phyloP scores from a whole-genome alignment of 2,797 vertebrate genomes.

The Syncerus caffer region DNA sequence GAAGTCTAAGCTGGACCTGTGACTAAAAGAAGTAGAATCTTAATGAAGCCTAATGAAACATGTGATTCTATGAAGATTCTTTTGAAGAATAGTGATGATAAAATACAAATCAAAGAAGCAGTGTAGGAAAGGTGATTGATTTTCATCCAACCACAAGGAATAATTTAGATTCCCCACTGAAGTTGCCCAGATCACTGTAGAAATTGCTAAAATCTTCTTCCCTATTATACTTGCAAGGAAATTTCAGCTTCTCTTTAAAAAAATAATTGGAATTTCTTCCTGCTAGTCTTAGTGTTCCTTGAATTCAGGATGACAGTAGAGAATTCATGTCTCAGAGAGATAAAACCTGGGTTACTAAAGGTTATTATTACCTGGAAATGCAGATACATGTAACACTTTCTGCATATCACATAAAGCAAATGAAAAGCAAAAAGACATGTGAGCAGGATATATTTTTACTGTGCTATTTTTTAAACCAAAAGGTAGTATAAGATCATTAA shows the following conservation, averaged over 20 bases:
- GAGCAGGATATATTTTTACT: neutral
- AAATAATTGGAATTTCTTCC: neutral
- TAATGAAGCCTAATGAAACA: neutral
- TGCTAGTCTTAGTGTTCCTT: neutral
- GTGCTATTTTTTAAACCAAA: conserved; percentile 16
- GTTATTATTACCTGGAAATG: neutral
- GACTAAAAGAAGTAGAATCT: neutral
- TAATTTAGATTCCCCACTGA: conserved; percentile 7
- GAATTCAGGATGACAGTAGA: neutral
- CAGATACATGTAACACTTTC: neutral
- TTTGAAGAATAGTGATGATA: neutral
- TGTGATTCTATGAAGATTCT: neutral
- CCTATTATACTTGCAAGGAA: neutral
- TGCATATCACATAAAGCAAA: neutral
- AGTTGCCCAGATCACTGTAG: neutral
- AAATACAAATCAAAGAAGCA: conserved; percentile 16
- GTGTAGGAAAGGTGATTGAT: neutral
- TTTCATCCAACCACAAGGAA: neutral
- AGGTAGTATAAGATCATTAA: conserved; percentile 25
- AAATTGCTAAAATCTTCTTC: conserved; percentile 18
- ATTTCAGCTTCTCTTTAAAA: conserved; percentile 12
- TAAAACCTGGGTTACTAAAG: conserved; percentile 12
- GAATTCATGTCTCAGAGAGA: conserved; percentile 36
- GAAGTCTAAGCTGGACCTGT: conserved; percentile 12
- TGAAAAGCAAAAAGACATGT: conserved; percentile 35